Evolutionary conservation across 2,797 vertebrate species (phyloP).

Genomic region (Manis javanica): DNA sequence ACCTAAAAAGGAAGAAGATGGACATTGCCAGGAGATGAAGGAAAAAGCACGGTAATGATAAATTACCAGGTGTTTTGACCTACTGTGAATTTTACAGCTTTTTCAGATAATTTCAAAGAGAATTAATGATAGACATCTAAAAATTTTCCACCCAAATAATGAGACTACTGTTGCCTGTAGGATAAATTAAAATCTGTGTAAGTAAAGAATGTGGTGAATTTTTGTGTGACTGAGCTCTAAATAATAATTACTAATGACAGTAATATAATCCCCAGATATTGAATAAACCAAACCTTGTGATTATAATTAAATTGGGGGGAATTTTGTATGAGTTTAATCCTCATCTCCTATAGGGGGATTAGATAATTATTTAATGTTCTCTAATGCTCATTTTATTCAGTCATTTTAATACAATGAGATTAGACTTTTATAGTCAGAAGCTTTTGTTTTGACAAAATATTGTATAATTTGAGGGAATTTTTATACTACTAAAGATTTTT

Average conservation of each 20-base stretch:
- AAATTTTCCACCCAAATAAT: background rate
- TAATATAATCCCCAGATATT: background rate
- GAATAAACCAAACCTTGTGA: background rate
- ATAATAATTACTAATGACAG: background rate
- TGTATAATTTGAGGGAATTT: background rate
- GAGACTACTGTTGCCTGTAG: background rate
- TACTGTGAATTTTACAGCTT: background rate
- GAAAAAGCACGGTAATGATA: background rate
- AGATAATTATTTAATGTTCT: background rate
- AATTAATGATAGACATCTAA: background rate
- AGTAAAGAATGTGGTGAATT: slow-evolving; percentile 36
- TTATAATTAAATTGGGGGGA: background rate
- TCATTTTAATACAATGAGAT: background rate
- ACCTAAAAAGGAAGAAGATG: background rate
- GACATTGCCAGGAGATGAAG: background rate
- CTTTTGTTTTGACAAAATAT: background rate
- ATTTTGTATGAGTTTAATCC: background rate
- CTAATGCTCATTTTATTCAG: background rate
- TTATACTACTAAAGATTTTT: background rate
- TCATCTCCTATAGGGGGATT: background rate
- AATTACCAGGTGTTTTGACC: background rate
- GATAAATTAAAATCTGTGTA: slow-evolving; percentile 10
- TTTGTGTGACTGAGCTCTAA: background rate
- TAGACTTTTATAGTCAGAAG: slow-evolving; percentile 28
- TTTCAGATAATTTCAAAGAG: background rate